Evolutionary conservation across 2,113 vertebrate species (phyloP).

Genomic region (Campylomormyrus numenius): DNA sequence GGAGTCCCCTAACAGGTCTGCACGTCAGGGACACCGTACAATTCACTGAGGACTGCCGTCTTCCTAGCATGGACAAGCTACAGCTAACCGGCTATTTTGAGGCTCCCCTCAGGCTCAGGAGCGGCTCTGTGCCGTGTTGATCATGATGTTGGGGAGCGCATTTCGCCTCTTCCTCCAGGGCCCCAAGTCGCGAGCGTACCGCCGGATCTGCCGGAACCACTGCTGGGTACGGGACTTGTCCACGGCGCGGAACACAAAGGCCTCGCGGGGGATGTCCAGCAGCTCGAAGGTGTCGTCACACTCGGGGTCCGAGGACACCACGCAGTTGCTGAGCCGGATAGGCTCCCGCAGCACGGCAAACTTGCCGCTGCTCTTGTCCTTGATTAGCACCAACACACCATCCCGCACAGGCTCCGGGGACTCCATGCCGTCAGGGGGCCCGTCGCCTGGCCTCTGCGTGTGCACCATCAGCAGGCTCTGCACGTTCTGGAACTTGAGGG

Average conservation of each 20-base stretch:
- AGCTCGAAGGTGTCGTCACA: conserved; percentile 82
- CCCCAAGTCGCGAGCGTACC: conserved; percentile 73
- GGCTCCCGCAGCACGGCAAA: conserved; percentile 79
- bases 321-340: conserved; percentile 76
- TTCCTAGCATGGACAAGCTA: background rate
- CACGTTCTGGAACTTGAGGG: conserved; percentile 85
- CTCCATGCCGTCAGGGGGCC: conserved; percentile 23
- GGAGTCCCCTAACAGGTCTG: background rate
- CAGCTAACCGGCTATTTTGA: background rate
- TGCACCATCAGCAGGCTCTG: conserved; percentile 81
- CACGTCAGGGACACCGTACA: background rate
- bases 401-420: conserved; percentile 56
- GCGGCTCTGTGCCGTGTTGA: conserved; percentile 73
- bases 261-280: conserved; percentile 78
- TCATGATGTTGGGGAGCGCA: conserved; percentile 88
- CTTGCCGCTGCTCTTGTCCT: conserved; percentile 83
- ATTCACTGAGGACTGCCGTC: background rate
- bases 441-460: conserved; percentile 50
- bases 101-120: conserved; percentile 55
- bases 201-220: conserved; percentile 79
- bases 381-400: conserved; percentile 76
- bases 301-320: conserved; percentile 75
- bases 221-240: conserved; percentile 80
- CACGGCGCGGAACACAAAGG: conserved; percentile 76
- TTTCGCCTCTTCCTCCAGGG: conserved; percentile 83